Evolutionary conservation across 2,888 invertebrate species (phyloP).

Genomic region (Arrhopalites spinosus): DNA sequence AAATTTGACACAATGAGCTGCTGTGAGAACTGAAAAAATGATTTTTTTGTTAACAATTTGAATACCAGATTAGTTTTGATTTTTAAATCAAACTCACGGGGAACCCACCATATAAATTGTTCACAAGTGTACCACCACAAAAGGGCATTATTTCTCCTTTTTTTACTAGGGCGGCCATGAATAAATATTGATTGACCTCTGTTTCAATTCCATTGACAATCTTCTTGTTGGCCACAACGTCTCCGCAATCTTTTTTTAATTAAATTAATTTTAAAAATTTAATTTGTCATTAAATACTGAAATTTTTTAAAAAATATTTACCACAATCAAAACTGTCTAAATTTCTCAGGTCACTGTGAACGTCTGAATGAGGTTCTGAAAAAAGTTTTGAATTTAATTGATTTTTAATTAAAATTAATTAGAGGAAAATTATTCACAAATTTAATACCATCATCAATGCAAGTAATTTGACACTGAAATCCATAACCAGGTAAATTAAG

Average conservation of each 20-base stretch:
- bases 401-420: too few relatives aligned
- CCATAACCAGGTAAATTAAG: slow-evolving; percentile 15
- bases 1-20: slow-evolving; percentile 59
- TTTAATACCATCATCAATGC: slow-evolving; percentile 1
- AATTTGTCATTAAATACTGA: too few relatives aligned
- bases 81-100: too few relatives aligned
- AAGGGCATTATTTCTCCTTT: slow-evolving; percentile 4
- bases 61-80: too few relatives aligned
- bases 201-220: slow-evolving; percentile 26
- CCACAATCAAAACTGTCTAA: background rate
- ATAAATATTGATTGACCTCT: slow-evolving; percentile 14
- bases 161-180: slow-evolving; percentile 25
- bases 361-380: too few relatives aligned
- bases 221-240: background rate
- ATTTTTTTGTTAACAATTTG: too few relatives aligned
- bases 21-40: slow-evolving; percentile 59
- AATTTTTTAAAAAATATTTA: background rate
- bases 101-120: slow-evolving; percentile 39
- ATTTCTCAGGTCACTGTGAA: background rate
- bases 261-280: too few relatives aligned
- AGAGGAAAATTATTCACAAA: too few relatives aligned
- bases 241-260: slow-evolving; percentile 24
- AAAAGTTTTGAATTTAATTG: too few relatives aligned
- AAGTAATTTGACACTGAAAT: slow-evolving; percentile 21
- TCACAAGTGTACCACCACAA: slow-evolving; percentile 60